Percentiles rank a stretch among this genome's conserved stretches.
Evolutionary conservation across 2,797 vertebrate species (phyloP).

Genomic region (Poecilia velifera): DNA sequence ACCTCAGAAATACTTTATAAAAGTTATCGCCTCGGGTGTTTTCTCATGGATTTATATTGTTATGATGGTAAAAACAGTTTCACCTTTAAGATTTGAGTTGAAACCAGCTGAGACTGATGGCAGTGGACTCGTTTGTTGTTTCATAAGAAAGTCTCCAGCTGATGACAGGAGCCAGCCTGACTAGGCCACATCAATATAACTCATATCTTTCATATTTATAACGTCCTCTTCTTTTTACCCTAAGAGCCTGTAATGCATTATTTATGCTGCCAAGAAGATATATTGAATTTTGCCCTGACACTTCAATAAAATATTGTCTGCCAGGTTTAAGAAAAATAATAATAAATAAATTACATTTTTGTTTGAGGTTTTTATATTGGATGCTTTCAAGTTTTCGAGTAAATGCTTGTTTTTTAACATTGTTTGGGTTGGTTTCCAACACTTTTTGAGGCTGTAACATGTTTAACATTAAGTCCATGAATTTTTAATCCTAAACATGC

Average conservation of each 20-base stretch:
- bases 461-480: constrained; percentile 77
- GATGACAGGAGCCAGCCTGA: constrained; percentile 72
- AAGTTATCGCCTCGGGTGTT: not conserved
- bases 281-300: constrained; percentile 71
- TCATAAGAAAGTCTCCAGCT: constrained; percentile 45
- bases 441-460: constrained; percentile 50
- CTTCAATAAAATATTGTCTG: constrained; percentile 56
- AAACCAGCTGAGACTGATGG: constrained; percentile 28
- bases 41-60: not conserved
- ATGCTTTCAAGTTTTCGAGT: not conserved
- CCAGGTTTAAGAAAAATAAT: constrained; percentile 19
- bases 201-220: constrained; percentile 77
- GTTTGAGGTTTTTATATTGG: not conserved
- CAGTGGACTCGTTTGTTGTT: constrained; percentile 66
- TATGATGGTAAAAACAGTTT: not conserved
- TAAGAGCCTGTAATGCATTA: constrained; percentile 76
- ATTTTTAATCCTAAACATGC: constrained; percentile 73
- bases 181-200: constrained; percentile 70
- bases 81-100: not conserved
- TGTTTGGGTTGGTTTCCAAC: not conserved
- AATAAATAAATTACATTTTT: constrained; percentile 4
- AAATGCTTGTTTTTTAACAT: not conserved
- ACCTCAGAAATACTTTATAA: not conserved
- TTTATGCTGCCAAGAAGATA: constrained; percentile 68
- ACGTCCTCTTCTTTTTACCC: constrained; percentile 70